A percentile compares a stretch with the other conserved stretches of the same genome.
Evolutionary conservation across 2,888 invertebrate species (phyloP).

Genomic region (Isoperla grammatica): DNA sequence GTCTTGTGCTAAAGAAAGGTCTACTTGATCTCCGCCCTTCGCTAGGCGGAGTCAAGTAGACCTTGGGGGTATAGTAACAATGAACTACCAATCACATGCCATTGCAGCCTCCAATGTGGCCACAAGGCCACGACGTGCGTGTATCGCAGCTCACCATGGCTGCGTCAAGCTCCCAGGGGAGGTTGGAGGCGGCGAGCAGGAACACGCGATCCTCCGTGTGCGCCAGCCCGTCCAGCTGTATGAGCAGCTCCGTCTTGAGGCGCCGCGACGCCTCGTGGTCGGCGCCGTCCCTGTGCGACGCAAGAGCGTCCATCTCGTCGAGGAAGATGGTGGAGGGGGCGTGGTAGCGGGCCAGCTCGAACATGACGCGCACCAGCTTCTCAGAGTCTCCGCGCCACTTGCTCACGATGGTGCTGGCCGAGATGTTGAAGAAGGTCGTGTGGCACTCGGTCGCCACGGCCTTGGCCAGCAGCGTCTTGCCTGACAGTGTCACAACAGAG

Average conservation of each 20-base stretch:
- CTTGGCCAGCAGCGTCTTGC: constrained; percentile 86
- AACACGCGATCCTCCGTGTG: constrained; percentile 61
- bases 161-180: constrained; percentile 65
- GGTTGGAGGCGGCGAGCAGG: constrained; percentile 81
- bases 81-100: too few relatives aligned
- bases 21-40: too few relatives aligned
- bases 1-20: too few relatives aligned
- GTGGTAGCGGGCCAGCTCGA: constrained; percentile 78
- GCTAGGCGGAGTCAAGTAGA: too few relatives aligned
- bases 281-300: constrained; percentile 53
- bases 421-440: constrained; percentile 84
- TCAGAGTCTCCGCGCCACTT: constrained; percentile 97
- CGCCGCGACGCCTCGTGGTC: constrained; percentile 84
- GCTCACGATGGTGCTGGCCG: constrained; percentile 82
- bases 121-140: too few relatives aligned
- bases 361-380: constrained; percentile 82
- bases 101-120: too few relatives aligned
- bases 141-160: constrained; percentile 21
- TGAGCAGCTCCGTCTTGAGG: constrained; percentile 82
- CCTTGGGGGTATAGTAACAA: too few relatives aligned
- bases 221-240: constrained; percentile 75
- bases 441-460: constrained; percentile 77
- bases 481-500: constrained; percentile 42
- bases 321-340: constrained; percentile 89
- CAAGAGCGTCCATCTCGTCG: constrained; percentile 86